Base-by-base conservation (phyloP, 2,113 vertebrate species). In the Aldabrachelys gigantea region DNA sequence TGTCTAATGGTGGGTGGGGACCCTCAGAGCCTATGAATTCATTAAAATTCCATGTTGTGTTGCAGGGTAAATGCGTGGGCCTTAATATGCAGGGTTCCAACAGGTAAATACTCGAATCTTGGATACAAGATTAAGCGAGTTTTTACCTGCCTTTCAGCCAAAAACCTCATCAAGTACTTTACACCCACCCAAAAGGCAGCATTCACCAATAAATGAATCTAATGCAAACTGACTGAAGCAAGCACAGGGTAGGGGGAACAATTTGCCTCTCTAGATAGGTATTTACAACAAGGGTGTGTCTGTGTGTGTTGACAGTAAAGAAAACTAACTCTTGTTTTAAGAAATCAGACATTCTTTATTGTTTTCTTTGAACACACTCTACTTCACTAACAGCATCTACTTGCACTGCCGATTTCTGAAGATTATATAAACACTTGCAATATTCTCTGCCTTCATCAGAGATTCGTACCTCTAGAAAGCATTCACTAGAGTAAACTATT, bases 31-130 rank as follows among this genome's bases (percentile, higher is more conserved):
- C 76, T 41, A 0, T 88, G 95, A 96, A 96, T 96, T 93, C 92
- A 97, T 97, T 97, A 95, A 96, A 96, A 95, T 97, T 93, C 96
- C 92, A 86, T 13, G 79, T 81, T 89, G 59, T 94, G 62, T 96
- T 91, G 84, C 94, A 95, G 94, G 76, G 90, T 96, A 85, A 97
- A 91, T 24, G 83, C 94, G 95, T 95, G 93, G 96, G 97, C 94
- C 94, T 89, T 93, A 96, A 96, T 96, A 80, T 97, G 92, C 85
- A 93, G 92, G 87, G 88, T 92, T 97, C 93, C 59, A 84, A 93
- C 98, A 98, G 96, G 98, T 97, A 97, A 97, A 97, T 97, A 97
- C 96, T 97, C 21, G 94, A 96, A 94, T 97, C 90, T 86, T 75
- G 94, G 93, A 90, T 84, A 89, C 96, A 91, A 97, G 94, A 95